Percentiles rank a stretch among this genome's conserved stretches.
Conservation (phyloP, 2,888 invertebrate species). For the Torymus tubicola region DNA sequence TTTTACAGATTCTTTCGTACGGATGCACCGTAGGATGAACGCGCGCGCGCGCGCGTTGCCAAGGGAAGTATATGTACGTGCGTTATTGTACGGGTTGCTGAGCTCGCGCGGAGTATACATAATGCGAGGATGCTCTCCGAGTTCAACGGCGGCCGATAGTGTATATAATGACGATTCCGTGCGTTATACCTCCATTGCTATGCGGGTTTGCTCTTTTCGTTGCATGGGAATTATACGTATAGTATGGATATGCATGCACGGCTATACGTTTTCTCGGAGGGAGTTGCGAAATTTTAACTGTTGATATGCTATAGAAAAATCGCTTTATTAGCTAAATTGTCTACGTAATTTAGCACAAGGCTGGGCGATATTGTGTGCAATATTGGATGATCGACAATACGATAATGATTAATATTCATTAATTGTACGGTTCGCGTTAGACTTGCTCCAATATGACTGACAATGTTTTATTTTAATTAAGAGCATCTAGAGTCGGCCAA, state of each 20-base stretch:
- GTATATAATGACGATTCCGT: slow-evolving; percentile 31
- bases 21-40: not conserved
- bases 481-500: no score
- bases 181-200: not conserved
- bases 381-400: not conserved
- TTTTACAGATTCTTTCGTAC: no score
- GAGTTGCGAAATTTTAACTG: not conserved
- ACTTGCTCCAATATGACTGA: no score
- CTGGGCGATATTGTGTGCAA: not conserved
- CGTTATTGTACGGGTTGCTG: slow-evolving; percentile 8
- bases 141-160: slow-evolving; percentile 43
- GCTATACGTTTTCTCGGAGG: not conserved
- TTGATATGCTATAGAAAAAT: not conserved
- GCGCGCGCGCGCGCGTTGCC: no score
- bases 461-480: no score
- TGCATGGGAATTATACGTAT: not conserved
- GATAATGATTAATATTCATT: no score
- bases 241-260: no score
- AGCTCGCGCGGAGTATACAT: slow-evolving; percentile 4
- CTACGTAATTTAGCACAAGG: slow-evolving; percentile 26
- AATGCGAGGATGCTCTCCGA: slow-evolving; percentile 30
- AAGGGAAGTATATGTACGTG: not conserved
- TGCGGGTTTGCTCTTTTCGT: not conserved
- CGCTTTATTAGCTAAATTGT: slow-evolving; percentile 11
- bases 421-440: no score